Evolutionary conservation across 2,797 vertebrate species (phyloP).

Genomic region (Monodelphis domestica): DNA sequence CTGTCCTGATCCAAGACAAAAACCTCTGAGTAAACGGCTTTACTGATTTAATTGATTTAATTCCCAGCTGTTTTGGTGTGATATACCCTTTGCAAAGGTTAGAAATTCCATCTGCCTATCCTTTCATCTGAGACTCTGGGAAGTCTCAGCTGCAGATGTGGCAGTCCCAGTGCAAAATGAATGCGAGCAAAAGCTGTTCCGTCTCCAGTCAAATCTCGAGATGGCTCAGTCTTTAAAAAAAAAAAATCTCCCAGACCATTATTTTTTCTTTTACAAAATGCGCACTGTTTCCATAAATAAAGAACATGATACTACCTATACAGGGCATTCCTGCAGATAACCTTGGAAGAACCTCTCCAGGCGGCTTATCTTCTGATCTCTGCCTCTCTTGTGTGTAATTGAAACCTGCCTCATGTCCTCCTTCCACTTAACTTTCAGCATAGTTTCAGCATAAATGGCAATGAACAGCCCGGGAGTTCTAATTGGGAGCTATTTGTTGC

Average conservation of each 20-base stretch:
- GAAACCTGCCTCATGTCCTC: constrained; percentile 31
- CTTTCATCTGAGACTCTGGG: constrained; percentile 66
- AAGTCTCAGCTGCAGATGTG: constrained; percentile 77
- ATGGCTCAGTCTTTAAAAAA: constrained; percentile 58
- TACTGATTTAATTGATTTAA: constrained; percentile 75
- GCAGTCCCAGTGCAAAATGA: constrained; percentile 64
- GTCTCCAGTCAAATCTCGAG: constrained; percentile 69
- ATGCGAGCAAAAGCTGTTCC: constrained; percentile 60
- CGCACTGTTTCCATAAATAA: constrained; percentile 66
- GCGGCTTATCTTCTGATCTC: constrained; percentile 28
- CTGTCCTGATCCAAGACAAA: constrained; percentile 64
- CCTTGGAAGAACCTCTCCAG: constrained; percentile 17
- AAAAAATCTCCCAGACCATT: constrained; percentile 32
- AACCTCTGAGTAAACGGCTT: constrained; percentile 55
- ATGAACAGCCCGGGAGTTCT: neutral
- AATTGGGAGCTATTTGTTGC: neutral
- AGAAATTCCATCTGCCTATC: constrained; percentile 79
- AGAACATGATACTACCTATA: constrained; percentile 37
- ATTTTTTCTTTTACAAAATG: constrained; percentile 74
- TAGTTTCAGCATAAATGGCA: constrained; percentile 14
- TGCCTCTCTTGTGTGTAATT: constrained; percentile 45
- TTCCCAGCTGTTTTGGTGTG: constrained; percentile 68
- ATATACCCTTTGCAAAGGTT: constrained; percentile 79
- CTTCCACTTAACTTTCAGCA: constrained; percentile 33
- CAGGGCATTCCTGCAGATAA: neutral